Base-by-base conservation (phyloP, 2,888 invertebrate species). In the Netelia fuscicornis region DNA sequence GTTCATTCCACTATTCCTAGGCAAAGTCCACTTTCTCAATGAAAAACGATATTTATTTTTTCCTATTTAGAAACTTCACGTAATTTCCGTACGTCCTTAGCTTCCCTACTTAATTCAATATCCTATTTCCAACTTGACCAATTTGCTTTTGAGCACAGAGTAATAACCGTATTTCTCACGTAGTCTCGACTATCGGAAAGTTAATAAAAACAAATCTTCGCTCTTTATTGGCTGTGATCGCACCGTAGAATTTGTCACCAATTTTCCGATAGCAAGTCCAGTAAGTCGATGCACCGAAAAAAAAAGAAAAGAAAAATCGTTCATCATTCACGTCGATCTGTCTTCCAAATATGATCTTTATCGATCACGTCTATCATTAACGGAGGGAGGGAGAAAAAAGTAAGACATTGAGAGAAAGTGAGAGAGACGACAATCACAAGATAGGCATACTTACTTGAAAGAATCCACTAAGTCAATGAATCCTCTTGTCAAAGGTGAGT, bases 401-500 rank as follows among this genome's bases (percentile, higher is more conserved):
- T 65, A n/a, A 77, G 80, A 78, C 91, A 93, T 92, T 30, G 68
- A 83, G 54, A 76, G 81, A 81, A 77, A 71, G 75, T 71, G 64
- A 72, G 68, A 68, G 91, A 90, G 84, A 91, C 93, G 89, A 88
- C 93, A 90, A 91, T 92, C 90, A 91, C 93, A 92, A 93, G 93
- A 91, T 89, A 92, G 92, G 92, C 90, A 93, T 92, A 92, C 93
- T 92, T 93, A 92, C 92, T 93, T 92, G 92, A 85, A 85, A 85
- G 81, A 93, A 92, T 91, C 92, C 92, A 89, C 93, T 92, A 93
- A 37, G 89, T 89, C 92, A 92, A 91, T 92, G 91, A 92, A 90
- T 74, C 91, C 90, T 89, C 90, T 89, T 88, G 86, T 88, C 88
- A 84, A 89, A 94, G 94, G 94, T 94, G 93, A 94, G 94, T 94